phyloP scores from a whole-genome alignment of 2,113 vertebrate genomes.

The Neoarius graeffei region DNA sequence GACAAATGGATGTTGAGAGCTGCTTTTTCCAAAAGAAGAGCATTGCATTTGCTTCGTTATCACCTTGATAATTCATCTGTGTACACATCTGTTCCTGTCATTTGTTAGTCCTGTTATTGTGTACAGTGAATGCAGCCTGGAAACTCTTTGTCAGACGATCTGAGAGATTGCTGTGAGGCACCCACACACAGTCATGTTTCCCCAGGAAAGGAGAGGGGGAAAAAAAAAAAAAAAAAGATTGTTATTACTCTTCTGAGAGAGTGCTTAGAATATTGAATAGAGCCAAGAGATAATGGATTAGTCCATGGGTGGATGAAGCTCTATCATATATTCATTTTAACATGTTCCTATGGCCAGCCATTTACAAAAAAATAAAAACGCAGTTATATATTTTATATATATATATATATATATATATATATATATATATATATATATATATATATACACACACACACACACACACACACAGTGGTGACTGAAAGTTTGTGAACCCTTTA shows the following conservation, averaged over 20 bases:
- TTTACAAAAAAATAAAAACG: neutral
- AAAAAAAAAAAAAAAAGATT: neutral
- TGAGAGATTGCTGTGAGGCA: neutral
- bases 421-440: too few relatives aligned
- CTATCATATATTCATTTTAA: neutral
- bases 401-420: too few relatives aligned
- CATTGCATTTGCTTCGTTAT: neutral
- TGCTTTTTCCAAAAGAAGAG: neutral
- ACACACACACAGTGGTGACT: too few relatives aligned
- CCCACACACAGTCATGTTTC: neutral
- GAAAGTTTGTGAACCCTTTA: too few relatives aligned
- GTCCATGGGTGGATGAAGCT: neutral
- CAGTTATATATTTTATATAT: neutral
- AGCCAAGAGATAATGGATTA: neutral
- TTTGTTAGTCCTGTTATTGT: constrained; percentile 8
- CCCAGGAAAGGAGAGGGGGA: neutral
- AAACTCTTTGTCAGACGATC: neutral
- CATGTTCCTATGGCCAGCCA: neutral
- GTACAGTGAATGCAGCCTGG: neutral
- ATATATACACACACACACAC: too few relatives aligned
- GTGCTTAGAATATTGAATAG: neutral
- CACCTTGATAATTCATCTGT: neutral
- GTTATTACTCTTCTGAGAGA: neutral
- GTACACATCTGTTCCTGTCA: constrained; percentile 12
- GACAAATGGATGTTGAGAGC: neutral